These are phyloP conservation scores for Agonopterix subpropinquella DNA, from an alignment of 2,888 invertebrate species.

Conservation along the genomic window DNA sequence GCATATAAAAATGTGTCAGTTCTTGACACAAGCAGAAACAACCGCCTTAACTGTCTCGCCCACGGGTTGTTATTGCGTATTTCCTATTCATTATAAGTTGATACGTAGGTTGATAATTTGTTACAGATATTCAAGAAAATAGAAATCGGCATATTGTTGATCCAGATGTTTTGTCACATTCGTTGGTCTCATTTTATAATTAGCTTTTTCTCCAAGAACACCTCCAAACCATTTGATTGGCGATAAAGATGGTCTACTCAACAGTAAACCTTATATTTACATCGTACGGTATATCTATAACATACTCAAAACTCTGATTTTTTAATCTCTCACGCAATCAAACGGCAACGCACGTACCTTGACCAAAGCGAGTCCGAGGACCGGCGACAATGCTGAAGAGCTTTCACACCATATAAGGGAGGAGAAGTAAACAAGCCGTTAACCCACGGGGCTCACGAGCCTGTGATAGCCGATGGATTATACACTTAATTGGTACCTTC, in stretches of 20 bases:
- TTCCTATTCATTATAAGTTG: neutral
- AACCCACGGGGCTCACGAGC: slow-evolving; percentile 41
- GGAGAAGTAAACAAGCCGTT: slow-evolving; percentile 62
- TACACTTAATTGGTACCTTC: slow-evolving; percentile 61
- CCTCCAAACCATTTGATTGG: too few relatives aligned
- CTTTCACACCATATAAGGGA: slow-evolving; percentile 71
- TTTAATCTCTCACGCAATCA: slow-evolving; percentile 31
- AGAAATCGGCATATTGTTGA: too few relatives aligned
- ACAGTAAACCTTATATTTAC: too few relatives aligned
- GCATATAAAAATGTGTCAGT: slow-evolving; percentile 50
- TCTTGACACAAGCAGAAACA: slow-evolving; percentile 22
- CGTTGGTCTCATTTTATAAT: too few relatives aligned
- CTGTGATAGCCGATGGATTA: slow-evolving; percentile 60
- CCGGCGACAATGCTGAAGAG: slow-evolving; percentile 62
- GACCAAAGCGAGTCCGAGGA: slow-evolving; percentile 47
- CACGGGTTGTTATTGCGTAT: neutral
- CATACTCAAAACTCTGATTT: neutral
- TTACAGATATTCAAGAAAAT: too few relatives aligned
- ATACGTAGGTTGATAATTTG: too few relatives aligned
- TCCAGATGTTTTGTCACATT: too few relatives aligned
- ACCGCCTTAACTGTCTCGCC: slow-evolving; percentile 9
- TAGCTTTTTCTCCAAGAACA: too few relatives aligned
- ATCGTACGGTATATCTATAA: neutral
- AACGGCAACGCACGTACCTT: slow-evolving; percentile 40
- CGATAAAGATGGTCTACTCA: too few relatives aligned